These are phyloP conservation scores for Sturmia bella DNA, from an alignment of 2,888 invertebrate species.

Conservation along the genomic window DNA sequence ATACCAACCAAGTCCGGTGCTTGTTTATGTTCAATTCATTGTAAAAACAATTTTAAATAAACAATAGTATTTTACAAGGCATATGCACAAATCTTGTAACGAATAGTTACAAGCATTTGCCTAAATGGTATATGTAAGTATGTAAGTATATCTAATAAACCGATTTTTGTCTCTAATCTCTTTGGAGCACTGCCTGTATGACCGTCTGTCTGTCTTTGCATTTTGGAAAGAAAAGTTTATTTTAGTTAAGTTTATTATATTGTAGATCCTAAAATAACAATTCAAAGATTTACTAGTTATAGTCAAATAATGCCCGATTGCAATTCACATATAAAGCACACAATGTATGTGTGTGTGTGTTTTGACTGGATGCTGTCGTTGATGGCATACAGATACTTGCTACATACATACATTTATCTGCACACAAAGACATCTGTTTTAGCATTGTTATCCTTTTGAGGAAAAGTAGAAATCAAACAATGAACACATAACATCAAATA, in stretches of 20 bases:
- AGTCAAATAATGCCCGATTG: background rate
- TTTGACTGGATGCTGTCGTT: background rate
- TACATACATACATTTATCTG: constrained; percentile 1
- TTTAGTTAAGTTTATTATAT: constrained; percentile 61
- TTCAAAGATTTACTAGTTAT: constrained; percentile 65
- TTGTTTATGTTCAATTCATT: constrained; percentile 21
- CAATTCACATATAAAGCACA: constrained; percentile 21
- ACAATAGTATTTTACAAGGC: constrained; percentile 21
- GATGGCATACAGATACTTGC: constrained; percentile 1
- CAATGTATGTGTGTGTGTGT: background rate
- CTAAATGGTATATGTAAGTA: background rate
- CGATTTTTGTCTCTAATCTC: constrained; percentile 45
- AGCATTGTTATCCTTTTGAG: constrained; percentile 60
- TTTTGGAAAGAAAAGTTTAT: constrained; percentile 43
- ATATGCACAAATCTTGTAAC: background rate
- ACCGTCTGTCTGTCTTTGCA: constrained; percentile 7
- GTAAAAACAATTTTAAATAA: constrained; percentile 40
- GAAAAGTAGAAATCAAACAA: constrained; percentile 62
- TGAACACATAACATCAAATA: constrained; percentile 65
- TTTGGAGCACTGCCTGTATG: constrained; percentile 12
- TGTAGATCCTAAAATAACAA: constrained; percentile 64
- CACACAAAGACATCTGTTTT: constrained; percentile 37
- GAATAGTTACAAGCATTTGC: background rate
- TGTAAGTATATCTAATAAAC: constrained; percentile 47
- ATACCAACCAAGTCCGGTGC: constrained; percentile 18